Base-by-base conservation (phyloP, 1,140 invertebrate genomes). In the Drosophila navojoa region DNA sequence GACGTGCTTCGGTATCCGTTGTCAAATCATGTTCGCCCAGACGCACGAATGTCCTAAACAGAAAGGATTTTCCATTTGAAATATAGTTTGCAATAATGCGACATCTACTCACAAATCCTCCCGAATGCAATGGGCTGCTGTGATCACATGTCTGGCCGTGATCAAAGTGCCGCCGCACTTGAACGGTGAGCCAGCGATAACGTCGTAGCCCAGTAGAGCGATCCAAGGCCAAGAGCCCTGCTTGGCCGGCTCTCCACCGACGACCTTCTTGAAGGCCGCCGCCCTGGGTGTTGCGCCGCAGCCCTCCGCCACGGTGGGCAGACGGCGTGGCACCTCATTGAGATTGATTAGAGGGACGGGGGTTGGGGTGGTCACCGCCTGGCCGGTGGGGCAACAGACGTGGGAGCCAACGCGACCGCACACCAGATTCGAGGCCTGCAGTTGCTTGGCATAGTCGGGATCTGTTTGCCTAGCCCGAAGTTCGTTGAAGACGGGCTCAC, bases 211-310 rank as follows among this genome's bases (percentile, higher is more conserved):
- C 4, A 92, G 19, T 0, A 92, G 54, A 0, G 85, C 90, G 2
- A 91, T 79, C 91, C 91, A 92, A 9, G 91, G 91, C 90, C 90
- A 92, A 0, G 90, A 76, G 3, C 91, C 91, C 35, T 79, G 87
- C 44, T 91, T 81, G 29, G 91, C 91, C 2, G 92, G 92, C 1
- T 86, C 85, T 4, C 90, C 82, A 16, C 93, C 93, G 3, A 92
- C 92, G 16, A 93, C 93, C 59, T 93, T 91, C 53, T 91, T 90
- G 53, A 81, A 91, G 4, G 70, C 64, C 0, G 74, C 66, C 32
- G 85, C 57, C 5, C 19, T 47, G 1, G 57, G 78, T 0, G 79
- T 91, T 5, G 81, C 69, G 11, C 93, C 93, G 53, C 93, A 93
- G 22, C 90, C 91, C n/a, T 91, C 89, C 5, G 76, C 77, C 0